These are phyloP conservation scores for Drosophila leontia DNA, from an alignment of 1,140 invertebrate genomes.

Conservation along the genomic window DNA sequence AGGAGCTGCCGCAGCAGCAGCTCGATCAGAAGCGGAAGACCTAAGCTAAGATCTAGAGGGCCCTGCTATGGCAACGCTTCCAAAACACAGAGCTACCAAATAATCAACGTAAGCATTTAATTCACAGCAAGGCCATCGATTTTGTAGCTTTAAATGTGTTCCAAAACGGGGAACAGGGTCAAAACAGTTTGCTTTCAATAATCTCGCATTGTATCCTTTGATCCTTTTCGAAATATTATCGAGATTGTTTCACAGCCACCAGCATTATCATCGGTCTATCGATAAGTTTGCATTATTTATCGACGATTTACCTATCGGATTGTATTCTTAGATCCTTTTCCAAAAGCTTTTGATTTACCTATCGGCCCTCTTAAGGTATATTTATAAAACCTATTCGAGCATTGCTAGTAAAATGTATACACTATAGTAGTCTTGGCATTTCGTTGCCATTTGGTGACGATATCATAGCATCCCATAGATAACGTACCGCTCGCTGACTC, in stretches of 20 bases:
- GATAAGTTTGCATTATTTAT: not conserved
- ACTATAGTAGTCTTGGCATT: not conserved
- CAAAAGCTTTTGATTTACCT: no score
- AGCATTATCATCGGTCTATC: no score
- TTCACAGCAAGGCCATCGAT: conserved; percentile 1
- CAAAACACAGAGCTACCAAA: conserved; percentile 27
- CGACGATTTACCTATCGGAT: not conserved
- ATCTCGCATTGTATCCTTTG: not conserved
- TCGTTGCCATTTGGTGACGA: conserved; percentile 7
- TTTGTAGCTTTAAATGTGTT: conserved; percentile 31
- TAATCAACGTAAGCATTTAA: conserved; percentile 27
- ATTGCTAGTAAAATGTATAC: not conserved
- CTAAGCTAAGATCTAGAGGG: conserved; percentile 34
- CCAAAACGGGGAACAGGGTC: not conserved
- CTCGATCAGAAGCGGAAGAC: conserved; percentile 77
- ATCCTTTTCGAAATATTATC: not conserved
- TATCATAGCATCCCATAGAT: conserved; percentile 15
- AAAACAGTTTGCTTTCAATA: not conserved
- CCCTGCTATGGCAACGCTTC: conserved; percentile 16
- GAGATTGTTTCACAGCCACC: not conserved
- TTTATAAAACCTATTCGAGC: not conserved
- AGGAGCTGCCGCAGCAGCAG: conserved; percentile 85
- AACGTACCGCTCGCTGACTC: not conserved
- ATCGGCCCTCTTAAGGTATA: not conserved
- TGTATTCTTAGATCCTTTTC: no score